These are phyloP conservation scores for Prorops nasuta DNA, from an alignment of 1,140 invertebrate genomes.

Conservation along the genomic window DNA sequence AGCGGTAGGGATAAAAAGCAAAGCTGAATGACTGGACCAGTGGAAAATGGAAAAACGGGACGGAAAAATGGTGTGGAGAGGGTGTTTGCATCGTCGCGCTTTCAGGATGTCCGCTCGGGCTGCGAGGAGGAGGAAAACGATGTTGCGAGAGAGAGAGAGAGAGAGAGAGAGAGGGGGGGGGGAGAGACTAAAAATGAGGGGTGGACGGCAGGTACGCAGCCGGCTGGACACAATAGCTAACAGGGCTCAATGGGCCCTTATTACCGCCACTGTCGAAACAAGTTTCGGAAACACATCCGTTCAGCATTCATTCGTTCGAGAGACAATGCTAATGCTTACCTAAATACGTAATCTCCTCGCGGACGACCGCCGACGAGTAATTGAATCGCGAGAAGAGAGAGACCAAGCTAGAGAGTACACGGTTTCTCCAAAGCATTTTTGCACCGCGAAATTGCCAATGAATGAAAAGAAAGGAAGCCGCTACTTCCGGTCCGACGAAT, in stretches of 20 bases:
- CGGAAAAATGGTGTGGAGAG: neutral
- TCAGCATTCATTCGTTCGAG: constrained; percentile 21
- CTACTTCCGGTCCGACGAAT: constrained; percentile 26
- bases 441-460: neutral
- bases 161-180: too few species aligned
- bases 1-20: constrained; percentile 7
- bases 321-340: neutral
- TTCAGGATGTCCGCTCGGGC: constrained; percentile 42
- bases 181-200: too few species aligned
- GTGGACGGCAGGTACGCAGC: constrained; percentile 35
- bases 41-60: neutral
- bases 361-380: constrained; percentile 21
- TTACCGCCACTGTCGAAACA: constrained; percentile 42
- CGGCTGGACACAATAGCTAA: constrained; percentile 31
- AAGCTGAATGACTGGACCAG: neutral
- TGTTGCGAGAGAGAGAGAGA: too few species aligned
- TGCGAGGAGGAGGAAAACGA: too few species aligned
- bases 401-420: too few species aligned
- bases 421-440: too few species aligned
- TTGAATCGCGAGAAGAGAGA: constrained; percentile 24
- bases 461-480: neutral
- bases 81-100: constrained; percentile 3
- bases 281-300: constrained; percentile 34
- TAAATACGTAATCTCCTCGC: constrained; percentile 25
- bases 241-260: constrained; percentile 36